Base-by-base conservation (phyloP, 2,888 invertebrate species). In the Drosophila parthenogenetica region DNA sequence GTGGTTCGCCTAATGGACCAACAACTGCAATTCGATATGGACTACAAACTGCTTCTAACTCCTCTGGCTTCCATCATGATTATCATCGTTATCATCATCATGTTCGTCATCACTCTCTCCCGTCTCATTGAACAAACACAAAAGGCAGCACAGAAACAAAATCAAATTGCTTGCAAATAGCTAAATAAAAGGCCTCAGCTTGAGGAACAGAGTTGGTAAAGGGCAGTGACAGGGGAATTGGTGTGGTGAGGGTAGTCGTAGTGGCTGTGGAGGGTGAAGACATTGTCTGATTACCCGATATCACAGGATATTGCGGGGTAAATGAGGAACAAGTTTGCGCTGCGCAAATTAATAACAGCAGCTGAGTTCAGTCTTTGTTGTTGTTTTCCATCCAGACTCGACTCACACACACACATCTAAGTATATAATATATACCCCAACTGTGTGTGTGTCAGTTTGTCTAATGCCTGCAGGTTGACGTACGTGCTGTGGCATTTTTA, bases 401-500 rank as follows among this genome's bases (percentile, higher is more conserved):
- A 45, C 37, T 70, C 45, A 51, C n/a, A 55, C 37, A 45, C 49
- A 53, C 16, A 45, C 25, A 48, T 19, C 29, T 16, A 59, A n/a
- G 37, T 46, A 19, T 65, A 29, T 32, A 49, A 49, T 32, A 35
- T 35, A 35, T 35, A 35, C 35, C 8, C 11, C 5, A 13, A 4
- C 11, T 13, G 50, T 19, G 19, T 49, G 16, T 49, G 46, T 54
- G 63, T 71, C 69, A 67, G 81, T 78, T 75, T 54, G 77, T 60
- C 84, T 83, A 83, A 83, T 86, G 87, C 73, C 87, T 73, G 72
- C 71, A 85, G 84, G 83, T 82, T 86, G 87, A 80, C 49, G 87
- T 84, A 88, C 87, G 89, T 87, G 89, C 89, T 80, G 87, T 48
- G 87, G 87, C 87, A 87, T 88, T 88, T 87, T 87, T 87, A 87